phyloP scores from a whole-genome alignment of 30 jellyfish, hydroid and myxozoan genomes.

The Pseudorhiza aurosa region DNA sequence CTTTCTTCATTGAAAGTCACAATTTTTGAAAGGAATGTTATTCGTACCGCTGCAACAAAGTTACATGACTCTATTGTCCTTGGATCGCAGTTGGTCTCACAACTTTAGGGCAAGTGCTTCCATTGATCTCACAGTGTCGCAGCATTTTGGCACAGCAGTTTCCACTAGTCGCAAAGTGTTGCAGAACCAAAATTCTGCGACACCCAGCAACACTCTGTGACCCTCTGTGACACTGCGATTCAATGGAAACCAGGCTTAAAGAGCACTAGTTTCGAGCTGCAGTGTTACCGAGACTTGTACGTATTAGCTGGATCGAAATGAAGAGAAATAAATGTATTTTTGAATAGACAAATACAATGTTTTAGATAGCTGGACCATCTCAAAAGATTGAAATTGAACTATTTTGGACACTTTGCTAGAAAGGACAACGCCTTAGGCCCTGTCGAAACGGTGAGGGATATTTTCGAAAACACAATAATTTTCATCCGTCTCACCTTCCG shows the following conservation, averaged over 20 bases:
- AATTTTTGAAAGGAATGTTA: slow-evolving; percentile 5
- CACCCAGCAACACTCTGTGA: slow-evolving; percentile 22
- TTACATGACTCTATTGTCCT: slow-evolving; percentile 17
- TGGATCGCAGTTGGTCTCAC: not conserved
- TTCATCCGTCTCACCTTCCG: too few relatives aligned
- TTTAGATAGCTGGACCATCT: too few relatives aligned
- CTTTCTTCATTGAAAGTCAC: slow-evolving; percentile 13
- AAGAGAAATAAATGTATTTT: too few relatives aligned
- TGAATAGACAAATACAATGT: too few relatives aligned
- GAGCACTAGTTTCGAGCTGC: too few relatives aligned
- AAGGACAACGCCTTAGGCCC: too few relatives aligned
- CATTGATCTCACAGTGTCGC: not conserved
- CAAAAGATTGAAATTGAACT: too few relatives aligned
- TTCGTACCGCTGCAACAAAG: not conserved
- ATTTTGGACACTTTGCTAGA: too few relatives aligned
- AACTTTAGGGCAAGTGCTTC: not conserved
- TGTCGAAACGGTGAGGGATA: too few relatives aligned
- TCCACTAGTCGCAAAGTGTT: slow-evolving; percentile 19
- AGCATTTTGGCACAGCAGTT: slow-evolving; percentile 2
- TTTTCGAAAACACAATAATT: too few relatives aligned
- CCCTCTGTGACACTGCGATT: not conserved
- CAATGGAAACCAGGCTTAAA: slow-evolving; percentile 30
- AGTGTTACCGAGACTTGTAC: too few relatives aligned
- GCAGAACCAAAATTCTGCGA: slow-evolving; percentile 23
- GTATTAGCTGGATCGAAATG: too few relatives aligned